A percentile compares a stretch with the other conserved stretches of the same genome.
Evolutionary conservation across 2,888 invertebrate species (phyloP).

Genomic region (Dysmachus trigonus): DNA sequence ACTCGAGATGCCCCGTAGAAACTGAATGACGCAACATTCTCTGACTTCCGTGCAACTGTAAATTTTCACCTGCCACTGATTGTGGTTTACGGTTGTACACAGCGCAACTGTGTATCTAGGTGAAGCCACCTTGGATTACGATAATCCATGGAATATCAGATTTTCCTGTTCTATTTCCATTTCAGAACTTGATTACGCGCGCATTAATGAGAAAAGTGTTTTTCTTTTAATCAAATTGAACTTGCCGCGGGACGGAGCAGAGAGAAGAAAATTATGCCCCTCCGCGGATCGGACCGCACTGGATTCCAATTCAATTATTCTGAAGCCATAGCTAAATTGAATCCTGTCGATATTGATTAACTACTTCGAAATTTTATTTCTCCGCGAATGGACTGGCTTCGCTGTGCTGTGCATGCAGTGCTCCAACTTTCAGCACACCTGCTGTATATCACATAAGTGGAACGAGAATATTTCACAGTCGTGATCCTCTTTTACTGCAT

Average conservation of each 20-base stretch:
- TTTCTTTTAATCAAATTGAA: not conserved
- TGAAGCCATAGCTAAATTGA: conserved; percentile 33
- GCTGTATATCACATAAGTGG: not conserved
- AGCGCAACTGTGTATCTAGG: conserved; percentile 20
- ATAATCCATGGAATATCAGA: conserved; percentile 9
- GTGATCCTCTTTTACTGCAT: not conserved
- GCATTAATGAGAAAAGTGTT: conserved; percentile 25
- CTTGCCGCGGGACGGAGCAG: not conserved
- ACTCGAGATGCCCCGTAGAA: not conserved
- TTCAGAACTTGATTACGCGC: conserved; percentile 23
- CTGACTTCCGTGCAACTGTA: conserved; percentile 12
- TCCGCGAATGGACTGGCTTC: not conserved
- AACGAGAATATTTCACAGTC: not conserved
- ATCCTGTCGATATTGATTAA: conserved; percentile 29
- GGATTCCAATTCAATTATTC: conserved; percentile 35
- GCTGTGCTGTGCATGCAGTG: not conserved
- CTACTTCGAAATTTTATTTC: conserved; percentile 15
- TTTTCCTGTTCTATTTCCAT: conserved; percentile 13
- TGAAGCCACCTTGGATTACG: conserved; percentile 18
- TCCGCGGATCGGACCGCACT: not conserved
- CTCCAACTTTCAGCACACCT: not conserved
- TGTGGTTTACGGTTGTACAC: conserved; percentile 19
- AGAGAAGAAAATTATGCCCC: not conserved
- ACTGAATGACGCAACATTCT: not conserved
- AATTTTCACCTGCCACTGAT: conserved; percentile 35